Percentiles rank a stretch among this genome's conserved stretches.
Conservation (phyloP, 1,140 invertebrate genomes). For the Lucilia cuprina region DNA sequence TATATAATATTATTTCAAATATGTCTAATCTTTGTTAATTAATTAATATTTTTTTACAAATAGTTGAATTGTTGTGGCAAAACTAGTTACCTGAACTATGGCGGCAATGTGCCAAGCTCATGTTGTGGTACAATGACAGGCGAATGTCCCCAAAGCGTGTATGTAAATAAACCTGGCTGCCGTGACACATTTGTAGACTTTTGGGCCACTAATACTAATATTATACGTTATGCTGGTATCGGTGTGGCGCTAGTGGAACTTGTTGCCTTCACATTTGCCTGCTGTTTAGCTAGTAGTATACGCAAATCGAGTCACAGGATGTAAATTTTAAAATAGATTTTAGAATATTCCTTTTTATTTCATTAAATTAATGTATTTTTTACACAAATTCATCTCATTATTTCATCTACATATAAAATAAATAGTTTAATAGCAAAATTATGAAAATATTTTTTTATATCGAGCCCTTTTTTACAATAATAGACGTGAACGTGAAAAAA, state of each 20-base stretch:
- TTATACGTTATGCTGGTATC: conserved; percentile 70
- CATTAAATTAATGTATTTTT: background rate
- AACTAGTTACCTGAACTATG: conserved; percentile 60
- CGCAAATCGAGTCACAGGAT: conserved; percentile 55
- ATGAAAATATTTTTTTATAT: too few relatives aligned
- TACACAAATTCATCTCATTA: background rate
- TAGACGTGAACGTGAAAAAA: too few relatives aligned
- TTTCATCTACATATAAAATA: background rate
- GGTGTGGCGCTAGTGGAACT: conserved; percentile 67
- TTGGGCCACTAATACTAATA: conserved; percentile 64
- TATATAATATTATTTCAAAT: background rate
- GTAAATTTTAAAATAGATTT: background rate
- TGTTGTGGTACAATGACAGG: conserved; percentile 61
- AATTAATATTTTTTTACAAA: background rate
- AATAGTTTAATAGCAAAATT: background rate
- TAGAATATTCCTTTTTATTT: background rate
- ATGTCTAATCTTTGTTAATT: background rate
- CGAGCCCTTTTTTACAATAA: too few relatives aligned
- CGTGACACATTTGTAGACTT: conserved; percentile 53
- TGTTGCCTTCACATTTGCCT: conserved; percentile 50
- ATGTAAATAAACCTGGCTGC: conserved; percentile 63
- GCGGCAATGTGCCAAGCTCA: conserved; percentile 48
- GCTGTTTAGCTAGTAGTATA: conserved; percentile 67
- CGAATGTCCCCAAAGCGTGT: conserved; percentile 46
- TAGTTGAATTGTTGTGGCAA: conserved; percentile 72